phyloP scores from a whole-genome alignment of 2,797 vertebrate species.

The Morelia viridis region DNA sequence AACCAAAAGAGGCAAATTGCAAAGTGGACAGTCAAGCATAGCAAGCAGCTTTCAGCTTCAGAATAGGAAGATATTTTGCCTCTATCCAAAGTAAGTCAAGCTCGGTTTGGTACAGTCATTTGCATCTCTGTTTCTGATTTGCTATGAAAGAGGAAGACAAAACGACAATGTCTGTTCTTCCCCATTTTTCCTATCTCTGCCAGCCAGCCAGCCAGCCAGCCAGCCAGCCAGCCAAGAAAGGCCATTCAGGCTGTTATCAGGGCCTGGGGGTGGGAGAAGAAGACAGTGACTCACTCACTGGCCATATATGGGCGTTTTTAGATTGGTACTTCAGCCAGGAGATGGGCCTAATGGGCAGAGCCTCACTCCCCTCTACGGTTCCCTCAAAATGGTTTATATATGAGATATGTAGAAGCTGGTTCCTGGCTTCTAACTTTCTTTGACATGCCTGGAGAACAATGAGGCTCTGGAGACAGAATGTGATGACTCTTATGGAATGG shows the following conservation, averaged over 20 bases:
- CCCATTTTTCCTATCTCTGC: not conserved
- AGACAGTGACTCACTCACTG: not conserved
- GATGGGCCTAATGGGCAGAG: not conserved
- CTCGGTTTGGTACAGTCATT: slow-evolving; percentile 19
- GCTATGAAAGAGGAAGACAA: slow-evolving; percentile 2
- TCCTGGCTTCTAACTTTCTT: not conserved
- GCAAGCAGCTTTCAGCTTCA: slow-evolving; percentile 40
- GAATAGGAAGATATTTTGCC: slow-evolving; percentile 47
- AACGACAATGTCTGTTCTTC: not conserved
- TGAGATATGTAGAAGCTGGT: not conserved
- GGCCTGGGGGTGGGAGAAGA: no score
- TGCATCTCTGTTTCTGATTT: slow-evolving; percentile 29
- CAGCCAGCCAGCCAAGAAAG: not conserved
- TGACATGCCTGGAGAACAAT: not conserved
- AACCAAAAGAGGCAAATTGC: slow-evolving; percentile 48
- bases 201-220: not conserved
- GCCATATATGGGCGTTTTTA: not conserved
- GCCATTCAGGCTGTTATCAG: not conserved
- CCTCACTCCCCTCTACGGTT: not conserved
- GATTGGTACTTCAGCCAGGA: not conserved
- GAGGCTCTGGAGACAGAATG: not conserved
- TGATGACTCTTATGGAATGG: not conserved
- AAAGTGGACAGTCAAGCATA: slow-evolving; percentile 53
- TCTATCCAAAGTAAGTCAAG: slow-evolving; percentile 43
- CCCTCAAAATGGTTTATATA: not conserved